Percentiles rank a stretch among this genome's conserved stretches.
These are phyloP conservation scores for Nipponia nippon DNA, from an alignment of 2,113 vertebrate genomes.

Conservation along the genomic window DNA sequence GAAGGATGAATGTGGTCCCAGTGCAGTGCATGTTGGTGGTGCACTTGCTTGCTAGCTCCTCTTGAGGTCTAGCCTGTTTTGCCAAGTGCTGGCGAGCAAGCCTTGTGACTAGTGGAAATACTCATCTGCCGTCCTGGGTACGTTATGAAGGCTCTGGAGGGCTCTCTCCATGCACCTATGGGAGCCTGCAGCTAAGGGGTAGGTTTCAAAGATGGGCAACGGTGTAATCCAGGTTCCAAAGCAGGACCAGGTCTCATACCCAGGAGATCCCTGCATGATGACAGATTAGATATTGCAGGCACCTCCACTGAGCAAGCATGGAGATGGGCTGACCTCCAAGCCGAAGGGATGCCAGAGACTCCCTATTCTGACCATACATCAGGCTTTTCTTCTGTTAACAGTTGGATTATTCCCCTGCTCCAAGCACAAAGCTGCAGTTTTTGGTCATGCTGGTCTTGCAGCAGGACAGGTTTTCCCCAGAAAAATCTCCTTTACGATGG, in stretches of 20 bases:
- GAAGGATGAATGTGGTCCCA: background rate
- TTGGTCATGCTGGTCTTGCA: background rate
- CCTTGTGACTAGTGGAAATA: background rate
- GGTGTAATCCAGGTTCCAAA: background rate
- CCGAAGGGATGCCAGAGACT: background rate
- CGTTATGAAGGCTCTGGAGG: rapidly evolving
- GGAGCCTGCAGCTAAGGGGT: background rate
- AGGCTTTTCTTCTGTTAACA: background rate
- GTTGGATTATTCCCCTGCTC: background rate
- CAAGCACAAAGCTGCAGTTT: background rate
- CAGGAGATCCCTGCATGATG: background rate
- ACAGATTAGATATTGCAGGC: background rate
- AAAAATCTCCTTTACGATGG: background rate
- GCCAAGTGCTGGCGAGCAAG: background rate
- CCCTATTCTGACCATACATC: background rate
- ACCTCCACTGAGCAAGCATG: background rate
- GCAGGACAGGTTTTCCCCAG: background rate
- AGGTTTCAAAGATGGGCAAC: background rate
- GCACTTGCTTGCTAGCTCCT: background rate
- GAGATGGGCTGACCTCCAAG: background rate
- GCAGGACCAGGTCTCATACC: background rate
- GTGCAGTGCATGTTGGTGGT: background rate
- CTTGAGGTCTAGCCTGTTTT: background rate
- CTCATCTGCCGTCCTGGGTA: background rate
- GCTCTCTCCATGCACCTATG: background rate